Conservation (phyloP, 2,113 vertebrate genomes). For the Alaudala cheleensis region DNA sequence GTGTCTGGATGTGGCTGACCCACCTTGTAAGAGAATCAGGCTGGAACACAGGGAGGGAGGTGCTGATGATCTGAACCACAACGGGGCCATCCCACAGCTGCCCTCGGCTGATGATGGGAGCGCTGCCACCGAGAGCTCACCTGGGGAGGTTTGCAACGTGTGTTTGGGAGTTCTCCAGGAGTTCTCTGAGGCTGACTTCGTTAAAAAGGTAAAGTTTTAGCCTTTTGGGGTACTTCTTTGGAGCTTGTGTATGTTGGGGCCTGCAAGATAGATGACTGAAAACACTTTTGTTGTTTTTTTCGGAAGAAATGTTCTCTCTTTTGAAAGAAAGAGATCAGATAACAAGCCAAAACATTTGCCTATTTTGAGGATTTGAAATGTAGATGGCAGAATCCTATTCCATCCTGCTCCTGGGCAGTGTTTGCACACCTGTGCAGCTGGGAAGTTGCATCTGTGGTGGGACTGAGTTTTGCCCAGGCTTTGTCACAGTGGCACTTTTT, state of each 20-base stretch:
- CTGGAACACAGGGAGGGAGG: conserved; percentile 45
- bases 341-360: neutral
- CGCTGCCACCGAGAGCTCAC: neutral
- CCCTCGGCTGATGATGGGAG: neutral
- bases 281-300: neutral
- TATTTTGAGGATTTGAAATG: neutral
- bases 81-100: neutral
- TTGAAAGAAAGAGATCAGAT: neutral
- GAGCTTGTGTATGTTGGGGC: neutral
- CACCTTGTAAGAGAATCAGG: conserved; percentile 83
- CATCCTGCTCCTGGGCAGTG: neutral
- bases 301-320: neutral
- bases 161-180: conserved; percentile 93
- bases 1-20: conserved; percentile 58
- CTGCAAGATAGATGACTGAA: neutral
- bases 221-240: neutral
- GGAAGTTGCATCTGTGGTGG: neutral
- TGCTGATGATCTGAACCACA: conserved; percentile 10
- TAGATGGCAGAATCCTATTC: neutral
- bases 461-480: neutral
- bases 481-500: neutral
- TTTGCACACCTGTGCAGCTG: neutral
- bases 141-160: conserved; percentile 76
- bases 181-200: conserved; percentile 79
- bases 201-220: conserved; percentile 78